Evolutionary conservation across 2,888 invertebrate genomes (phyloP).

Genomic region (Hydrotaea diabolus): DNA sequence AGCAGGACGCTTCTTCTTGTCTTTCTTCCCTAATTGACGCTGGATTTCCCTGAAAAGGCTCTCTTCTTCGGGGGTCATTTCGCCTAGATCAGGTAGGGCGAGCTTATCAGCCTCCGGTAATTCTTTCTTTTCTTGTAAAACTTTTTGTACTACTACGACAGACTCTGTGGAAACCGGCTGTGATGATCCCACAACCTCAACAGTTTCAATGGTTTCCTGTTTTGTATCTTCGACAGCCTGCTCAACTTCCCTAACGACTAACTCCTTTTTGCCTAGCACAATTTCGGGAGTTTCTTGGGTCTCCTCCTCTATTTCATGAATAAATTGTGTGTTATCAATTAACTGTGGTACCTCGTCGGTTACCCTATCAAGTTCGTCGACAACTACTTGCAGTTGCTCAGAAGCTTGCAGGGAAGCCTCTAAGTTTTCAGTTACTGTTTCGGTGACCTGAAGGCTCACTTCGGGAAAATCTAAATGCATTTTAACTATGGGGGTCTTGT

Average conservation of each 20-base stretch:
- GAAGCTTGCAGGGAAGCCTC: slow-evolving; percentile 70
- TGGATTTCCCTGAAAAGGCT: slow-evolving; percentile 77
- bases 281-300: slow-evolving; percentile 9
- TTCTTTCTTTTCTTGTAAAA: slow-evolving; percentile 25
- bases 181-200: neutral
- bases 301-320: slow-evolving; percentile 47
- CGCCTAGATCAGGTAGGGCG: slow-evolving; percentile 43
- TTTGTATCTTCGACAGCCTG: neutral
- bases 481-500: slow-evolving; percentile 85
- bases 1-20: slow-evolving; percentile 79
- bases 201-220: neutral
- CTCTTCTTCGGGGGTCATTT: slow-evolving; percentile 78
- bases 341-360: slow-evolving; percentile 5
- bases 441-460: slow-evolving; percentile 77
- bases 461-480: slow-evolving; percentile 84
- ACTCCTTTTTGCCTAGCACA: neutral
- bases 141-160: slow-evolving; percentile 18
- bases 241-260: slow-evolving; percentile 41
- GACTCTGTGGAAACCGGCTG: neutral
- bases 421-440: slow-evolving; percentile 76
- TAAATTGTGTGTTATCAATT: slow-evolving; percentile 12
- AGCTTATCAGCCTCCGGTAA: neutral
- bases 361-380: slow-evolving; percentile 57
- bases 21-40: slow-evolving; percentile 79
- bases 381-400: slow-evolving; percentile 66